Base-by-base conservation (phyloP, 1,140 invertebrate species). In the Tetramorium simillimum region DNA sequence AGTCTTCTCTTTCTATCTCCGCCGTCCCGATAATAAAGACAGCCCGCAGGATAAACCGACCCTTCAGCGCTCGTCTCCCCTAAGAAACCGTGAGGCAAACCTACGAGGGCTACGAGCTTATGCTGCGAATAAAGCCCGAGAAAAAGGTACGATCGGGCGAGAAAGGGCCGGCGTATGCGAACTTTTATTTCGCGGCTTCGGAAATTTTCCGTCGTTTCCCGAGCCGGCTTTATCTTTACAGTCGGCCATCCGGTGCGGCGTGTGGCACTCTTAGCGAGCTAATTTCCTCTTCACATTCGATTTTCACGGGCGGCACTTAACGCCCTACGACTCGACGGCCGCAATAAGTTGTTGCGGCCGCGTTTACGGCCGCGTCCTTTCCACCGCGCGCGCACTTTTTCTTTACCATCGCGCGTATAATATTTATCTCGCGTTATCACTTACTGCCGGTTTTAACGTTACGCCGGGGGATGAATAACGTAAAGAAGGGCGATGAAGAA, bases 231-330 rank as follows among this genome's bases (percentile, higher is more conserved):
- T 93, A 93, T 93, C 93, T 93, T 92, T 92, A 92, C 90, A 82
- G 90, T 85, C 77, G 60, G 51, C 78, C 77, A 70, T 86, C 87
- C 87, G 63, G 21, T 21, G 49, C 81, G 63, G 21, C 40, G 33
- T 49, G 80, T 62, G 21, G 24, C 28, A 16, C 58, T 51, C 58
- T 85, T 80, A 75, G 58, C 56, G 43, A 80, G 85, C 93, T 94
- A 94, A 94, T 94, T 94, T 94, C 93, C 93, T 92, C 89, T 87
- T 90, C 89, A 76, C 93, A 91, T 94, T 94, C 92, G 93, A 94
- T 94, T 93, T 94, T 94, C 92, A 93, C 92, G 90, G 77, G 78
- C 87, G 81, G 70, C 58, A 90, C 80, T 91, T 91, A 91, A 93
- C 89, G 81, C 89, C 51, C 60, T 76, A 49, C 85, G 86, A 88